Conservation (phyloP, 2,888 invertebrate species). For the Dexiosoma caninum region DNA sequence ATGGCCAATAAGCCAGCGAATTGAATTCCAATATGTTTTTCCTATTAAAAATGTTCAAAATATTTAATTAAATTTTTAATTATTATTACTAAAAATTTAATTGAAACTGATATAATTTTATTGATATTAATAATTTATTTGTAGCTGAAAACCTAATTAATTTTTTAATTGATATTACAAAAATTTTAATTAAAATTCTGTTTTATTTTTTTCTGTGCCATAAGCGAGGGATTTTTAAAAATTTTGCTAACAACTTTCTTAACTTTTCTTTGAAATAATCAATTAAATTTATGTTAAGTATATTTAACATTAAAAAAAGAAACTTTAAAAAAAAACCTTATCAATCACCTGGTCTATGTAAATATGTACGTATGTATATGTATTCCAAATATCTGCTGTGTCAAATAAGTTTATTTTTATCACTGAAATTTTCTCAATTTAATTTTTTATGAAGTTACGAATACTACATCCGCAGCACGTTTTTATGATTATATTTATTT, state of each 20-base stretch:
- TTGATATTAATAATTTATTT: no score
- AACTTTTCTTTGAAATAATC: neutral
- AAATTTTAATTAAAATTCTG: no score
- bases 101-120: no score
- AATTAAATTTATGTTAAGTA: constrained; percentile 22
- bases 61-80: no score
- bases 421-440: neutral
- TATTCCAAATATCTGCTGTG: constrained; percentile 2
- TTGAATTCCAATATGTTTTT: no score
- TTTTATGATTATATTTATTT: no score
- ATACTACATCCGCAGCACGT: constrained; percentile 39
- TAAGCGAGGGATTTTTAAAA: constrained; percentile 22
- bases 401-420: neutral
- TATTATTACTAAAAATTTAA: no score
- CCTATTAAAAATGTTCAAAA: no score
- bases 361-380: no score
- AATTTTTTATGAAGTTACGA: neutral
- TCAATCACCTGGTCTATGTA: constrained; percentile 27
- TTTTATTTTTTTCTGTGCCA: neutral
- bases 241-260: neutral
- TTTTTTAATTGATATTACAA: no score
- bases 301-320: neutral
- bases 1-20: no score
- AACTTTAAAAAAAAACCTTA: neutral
- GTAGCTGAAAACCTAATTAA: no score